Conservation (phyloP, 2,888 invertebrate genomes). For the Pammene fasciana region DNA sequence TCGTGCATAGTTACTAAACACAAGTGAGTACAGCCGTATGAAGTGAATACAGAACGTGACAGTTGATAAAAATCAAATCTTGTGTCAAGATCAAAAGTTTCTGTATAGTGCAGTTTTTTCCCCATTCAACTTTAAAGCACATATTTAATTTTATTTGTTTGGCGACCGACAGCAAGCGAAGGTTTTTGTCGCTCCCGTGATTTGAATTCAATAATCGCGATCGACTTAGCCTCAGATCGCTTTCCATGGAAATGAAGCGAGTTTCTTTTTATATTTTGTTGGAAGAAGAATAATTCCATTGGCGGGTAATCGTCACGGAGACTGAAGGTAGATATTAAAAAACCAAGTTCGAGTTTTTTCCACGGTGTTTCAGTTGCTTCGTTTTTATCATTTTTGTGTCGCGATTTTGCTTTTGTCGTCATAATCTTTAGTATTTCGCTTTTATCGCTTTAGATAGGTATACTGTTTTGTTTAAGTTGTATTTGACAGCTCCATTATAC, state of each 20-base stretch:
- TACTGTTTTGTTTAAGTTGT: too few relatives aligned
- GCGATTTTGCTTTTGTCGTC: not conserved
- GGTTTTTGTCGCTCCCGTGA: conserved; percentile 66
- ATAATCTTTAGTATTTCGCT: not conserved
- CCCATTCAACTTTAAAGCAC: not conserved
- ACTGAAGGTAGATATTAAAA: conserved; percentile 63
- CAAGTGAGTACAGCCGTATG: too few relatives aligned
- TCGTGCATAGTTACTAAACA: too few relatives aligned
- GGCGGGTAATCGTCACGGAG: conserved; percentile 60
- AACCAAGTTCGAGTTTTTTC: conserved; percentile 49
- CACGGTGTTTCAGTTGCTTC: conserved; percentile 24
- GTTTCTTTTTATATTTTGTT: conserved; percentile 58
- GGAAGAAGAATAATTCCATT: conserved; percentile 65
- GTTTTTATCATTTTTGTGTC: conserved; percentile 4
- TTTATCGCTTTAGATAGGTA: too few relatives aligned
- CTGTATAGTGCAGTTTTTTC: too few relatives aligned
- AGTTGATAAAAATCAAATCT: not conserved
- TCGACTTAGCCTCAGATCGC: conserved; percentile 61
- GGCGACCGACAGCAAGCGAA: conserved; percentile 37
- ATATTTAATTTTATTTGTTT: not conserved
- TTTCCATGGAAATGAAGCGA: conserved; percentile 72
- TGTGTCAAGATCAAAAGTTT: not conserved
- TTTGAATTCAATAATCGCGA: conserved; percentile 76
- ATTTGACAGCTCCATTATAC: too few relatives aligned
- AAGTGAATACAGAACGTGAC: too few relatives aligned